Percentiles rank a stretch among this genome's conserved stretches.
phyloP scores from a whole-genome alignment of 2,113 vertebrate species.

The Melanerpes formicivorus region DNA sequence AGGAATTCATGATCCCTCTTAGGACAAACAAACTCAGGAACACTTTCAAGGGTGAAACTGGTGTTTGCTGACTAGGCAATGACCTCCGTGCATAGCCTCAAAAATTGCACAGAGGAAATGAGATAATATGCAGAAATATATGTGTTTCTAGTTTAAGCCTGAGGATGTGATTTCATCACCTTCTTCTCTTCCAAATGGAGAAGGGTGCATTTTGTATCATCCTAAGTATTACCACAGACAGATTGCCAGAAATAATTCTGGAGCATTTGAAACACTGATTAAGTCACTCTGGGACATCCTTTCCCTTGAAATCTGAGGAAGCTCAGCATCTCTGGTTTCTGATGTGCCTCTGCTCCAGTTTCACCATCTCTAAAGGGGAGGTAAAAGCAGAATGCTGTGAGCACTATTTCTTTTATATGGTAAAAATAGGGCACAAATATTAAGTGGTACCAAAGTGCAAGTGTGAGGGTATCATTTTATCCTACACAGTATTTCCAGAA shows the following conservation, averaged over 20 bases:
- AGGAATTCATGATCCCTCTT: background rate
- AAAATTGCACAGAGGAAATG: constrained; percentile 45
- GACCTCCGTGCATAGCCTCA: background rate
- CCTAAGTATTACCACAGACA: background rate
- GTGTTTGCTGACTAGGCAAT: constrained; percentile 6
- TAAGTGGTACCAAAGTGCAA: background rate
- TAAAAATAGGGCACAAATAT: background rate
- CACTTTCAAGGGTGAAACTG: background rate
- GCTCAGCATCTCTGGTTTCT: constrained; percentile 20
- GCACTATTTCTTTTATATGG: background rate
- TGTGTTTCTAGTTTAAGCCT: background rate
- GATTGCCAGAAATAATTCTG: constrained; percentile 27
- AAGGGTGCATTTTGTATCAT: constrained; percentile 37
- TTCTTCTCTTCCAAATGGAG: constrained; percentile 35
- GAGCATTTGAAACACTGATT: background rate
- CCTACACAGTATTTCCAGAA: background rate
- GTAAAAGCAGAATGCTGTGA: background rate
- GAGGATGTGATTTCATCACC: constrained; percentile 65
- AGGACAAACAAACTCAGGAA: background rate
- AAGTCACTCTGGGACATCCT: constrained; percentile 49
- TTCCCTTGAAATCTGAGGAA: constrained; percentile 45
- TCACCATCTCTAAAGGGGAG: background rate
- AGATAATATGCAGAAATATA: constrained; percentile 44
- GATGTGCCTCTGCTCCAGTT: constrained; percentile 34
- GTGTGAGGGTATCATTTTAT: background rate